A percentile compares a stretch with the other conserved stretches of the same genome.
Conservation (phyloP, 2,888 invertebrate species). For the Ashinkailepas kermadecensis region DNA sequence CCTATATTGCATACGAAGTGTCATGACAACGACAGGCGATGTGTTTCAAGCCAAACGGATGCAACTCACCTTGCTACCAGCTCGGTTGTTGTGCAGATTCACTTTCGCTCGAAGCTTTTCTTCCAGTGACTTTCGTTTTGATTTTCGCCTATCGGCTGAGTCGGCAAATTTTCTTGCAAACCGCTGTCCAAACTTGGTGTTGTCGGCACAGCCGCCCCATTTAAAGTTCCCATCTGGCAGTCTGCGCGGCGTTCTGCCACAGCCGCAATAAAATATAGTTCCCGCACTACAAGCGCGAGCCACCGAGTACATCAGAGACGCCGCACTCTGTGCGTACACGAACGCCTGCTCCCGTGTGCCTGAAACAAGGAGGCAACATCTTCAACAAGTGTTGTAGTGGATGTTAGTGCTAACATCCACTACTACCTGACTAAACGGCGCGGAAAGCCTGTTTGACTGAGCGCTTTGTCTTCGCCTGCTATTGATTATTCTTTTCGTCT, state of each 20-base stretch:
- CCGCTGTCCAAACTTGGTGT: slow-evolving; percentile 62
- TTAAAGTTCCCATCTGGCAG: slow-evolving; percentile 63
- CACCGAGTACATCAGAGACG: slow-evolving; percentile 66
- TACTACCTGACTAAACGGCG: no score
- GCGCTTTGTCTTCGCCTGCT: no score
- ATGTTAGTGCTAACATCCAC: no score
- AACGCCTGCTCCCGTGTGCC: slow-evolving; percentile 80
- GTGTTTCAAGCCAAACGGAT: no score
- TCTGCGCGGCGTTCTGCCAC: slow-evolving; percentile 63
- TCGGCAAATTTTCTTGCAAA: slow-evolving; percentile 66
- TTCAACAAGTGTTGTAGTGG: no score
- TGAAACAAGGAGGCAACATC: slow-evolving; percentile 40
- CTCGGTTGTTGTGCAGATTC: slow-evolving; percentile 68
- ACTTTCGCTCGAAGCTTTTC: slow-evolving; percentile 49
- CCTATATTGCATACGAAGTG: no score
- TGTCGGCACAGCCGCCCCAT: slow-evolving; percentile 83
- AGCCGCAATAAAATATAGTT: slow-evolving; percentile 64
- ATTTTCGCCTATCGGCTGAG: slow-evolving; percentile 36
- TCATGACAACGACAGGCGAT: no score
- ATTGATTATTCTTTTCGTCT: no score
- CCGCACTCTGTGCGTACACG: slow-evolving; percentile 73
- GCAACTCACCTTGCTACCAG: slow-evolving; percentile 60
- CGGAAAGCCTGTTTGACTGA: no score
- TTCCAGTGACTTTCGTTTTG: slow-evolving; percentile 13
- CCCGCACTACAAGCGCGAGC: slow-evolving; percentile 71